Evolutionary conservation across 2,113 vertebrate species (phyloP).

Genomic region (Gavialis gangeticus): DNA sequence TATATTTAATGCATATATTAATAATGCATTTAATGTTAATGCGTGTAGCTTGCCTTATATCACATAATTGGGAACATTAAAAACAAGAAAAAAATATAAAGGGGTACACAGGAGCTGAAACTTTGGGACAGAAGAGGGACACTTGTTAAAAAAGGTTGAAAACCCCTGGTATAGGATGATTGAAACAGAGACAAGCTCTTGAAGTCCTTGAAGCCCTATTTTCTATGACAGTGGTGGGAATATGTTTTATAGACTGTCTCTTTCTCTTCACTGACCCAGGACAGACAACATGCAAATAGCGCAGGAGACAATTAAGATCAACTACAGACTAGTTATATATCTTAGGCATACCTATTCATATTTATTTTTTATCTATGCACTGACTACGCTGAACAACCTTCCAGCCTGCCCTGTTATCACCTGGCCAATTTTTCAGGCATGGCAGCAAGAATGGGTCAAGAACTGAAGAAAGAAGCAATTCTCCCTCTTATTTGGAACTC

Average conservation of each 20-base stretch:
- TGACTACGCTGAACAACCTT: background rate
- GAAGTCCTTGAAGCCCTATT: no score
- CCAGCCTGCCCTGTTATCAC: background rate
- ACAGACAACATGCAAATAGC: background rate
- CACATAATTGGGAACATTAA: no score
- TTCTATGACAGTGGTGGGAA: background rate
- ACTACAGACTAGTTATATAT: accelerated
- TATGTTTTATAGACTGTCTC: background rate
- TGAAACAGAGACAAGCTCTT: no score
- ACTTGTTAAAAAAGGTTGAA: no score
- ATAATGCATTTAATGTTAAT: no score
- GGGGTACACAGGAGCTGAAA: no score
- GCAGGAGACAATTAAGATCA: background rate
- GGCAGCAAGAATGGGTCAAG: background rate
- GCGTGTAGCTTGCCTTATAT: no score
- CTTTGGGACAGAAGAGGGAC: no score
- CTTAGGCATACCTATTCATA: background rate
- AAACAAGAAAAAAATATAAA: no score
- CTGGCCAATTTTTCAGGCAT: background rate
- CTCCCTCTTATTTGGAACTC: background rate
- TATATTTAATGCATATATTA: no score
- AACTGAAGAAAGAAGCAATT: background rate
- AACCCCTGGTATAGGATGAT: no score
- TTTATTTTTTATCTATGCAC: background rate
- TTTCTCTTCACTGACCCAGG: background rate